phyloP scores from a whole-genome alignment of 2,113 vertebrate genomes.

The Vulpes ferrilata region DNA sequence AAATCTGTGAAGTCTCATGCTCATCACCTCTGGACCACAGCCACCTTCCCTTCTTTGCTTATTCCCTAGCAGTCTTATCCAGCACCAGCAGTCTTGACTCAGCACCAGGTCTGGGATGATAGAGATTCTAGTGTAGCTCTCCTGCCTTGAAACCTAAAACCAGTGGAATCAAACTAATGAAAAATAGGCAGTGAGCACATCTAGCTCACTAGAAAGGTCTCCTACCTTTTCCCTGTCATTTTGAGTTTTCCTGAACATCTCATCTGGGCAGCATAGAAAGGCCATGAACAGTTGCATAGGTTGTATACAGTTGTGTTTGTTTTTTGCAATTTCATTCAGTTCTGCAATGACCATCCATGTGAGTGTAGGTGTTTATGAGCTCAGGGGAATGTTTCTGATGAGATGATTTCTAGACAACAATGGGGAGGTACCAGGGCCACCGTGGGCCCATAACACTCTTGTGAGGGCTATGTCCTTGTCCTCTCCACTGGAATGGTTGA shows the following conservation, averaged over 20 bases:
- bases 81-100: neutral
- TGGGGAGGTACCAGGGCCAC: neutral
- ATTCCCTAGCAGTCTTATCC: neutral
- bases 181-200: neutral
- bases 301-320: neutral
- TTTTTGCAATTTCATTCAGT: neutral
- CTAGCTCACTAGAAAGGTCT: too few species aligned
- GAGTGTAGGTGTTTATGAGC: neutral
- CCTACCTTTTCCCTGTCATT: neutral
- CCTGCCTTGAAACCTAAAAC: neutral
- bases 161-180: neutral
- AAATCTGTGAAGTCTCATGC: neutral
- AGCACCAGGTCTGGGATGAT: neutral
- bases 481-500: neutral
- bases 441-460: neutral
- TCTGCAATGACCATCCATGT: neutral
- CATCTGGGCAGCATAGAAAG: neutral
- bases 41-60: neutral
- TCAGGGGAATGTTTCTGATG: neutral
- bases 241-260: neutral
- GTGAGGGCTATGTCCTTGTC: neutral
- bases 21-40: neutral
- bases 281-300: neutral
- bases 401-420: constrained; percentile 8
- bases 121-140: neutral